phyloP scores from a whole-genome alignment of 2,113 vertebrate genomes.

The Onychostoma macrolepis region DNA sequence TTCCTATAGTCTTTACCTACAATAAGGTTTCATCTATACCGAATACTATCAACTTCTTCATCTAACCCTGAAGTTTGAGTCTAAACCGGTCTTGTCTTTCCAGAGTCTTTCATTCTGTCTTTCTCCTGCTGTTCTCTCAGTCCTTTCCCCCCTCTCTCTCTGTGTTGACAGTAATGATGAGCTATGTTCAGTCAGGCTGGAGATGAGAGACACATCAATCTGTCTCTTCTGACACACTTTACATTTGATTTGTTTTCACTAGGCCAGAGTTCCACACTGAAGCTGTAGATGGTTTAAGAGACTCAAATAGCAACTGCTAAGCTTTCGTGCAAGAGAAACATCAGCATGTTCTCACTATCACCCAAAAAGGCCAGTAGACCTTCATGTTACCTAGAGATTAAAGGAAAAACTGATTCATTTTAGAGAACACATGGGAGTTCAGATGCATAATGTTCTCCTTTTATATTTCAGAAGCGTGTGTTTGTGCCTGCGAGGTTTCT shows the following conservation, averaged over 20 bases:
- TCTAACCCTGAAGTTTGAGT: neutral
- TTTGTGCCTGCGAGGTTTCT: slow-evolving; percentile 33
- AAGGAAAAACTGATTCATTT: neutral
- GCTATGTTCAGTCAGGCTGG: slow-evolving; percentile 57
- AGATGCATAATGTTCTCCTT: slow-evolving; percentile 37
- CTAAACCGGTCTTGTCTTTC: slow-evolving; percentile 14
- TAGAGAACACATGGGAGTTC: neutral
- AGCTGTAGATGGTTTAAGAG: neutral
- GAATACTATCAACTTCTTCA: neutral
- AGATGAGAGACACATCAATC: slow-evolving; percentile 59
- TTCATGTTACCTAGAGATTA: neutral
- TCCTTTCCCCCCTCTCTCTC: slow-evolving; percentile 16
- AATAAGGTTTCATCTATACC: neutral
- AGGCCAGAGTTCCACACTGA: slow-evolving; percentile 24
- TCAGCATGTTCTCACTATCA: slow-evolving; percentile 24
- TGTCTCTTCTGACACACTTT: slow-evolving; percentile 53
- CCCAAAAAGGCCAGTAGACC: neutral
- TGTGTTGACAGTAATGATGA: slow-evolving; percentile 58
- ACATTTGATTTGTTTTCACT: slow-evolving; percentile 56
- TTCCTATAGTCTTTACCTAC: neutral
- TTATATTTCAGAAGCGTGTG: slow-evolving; percentile 37
- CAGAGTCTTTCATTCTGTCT: slow-evolving; percentile 15
- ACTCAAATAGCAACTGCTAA: neutral
- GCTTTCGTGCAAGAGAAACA: slow-evolving; percentile 18
- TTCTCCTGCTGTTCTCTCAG: neutral